These are phyloP conservation scores for Elephas maximus DNA, from an alignment of 2,113 vertebrate species.

Conservation along the genomic window DNA sequence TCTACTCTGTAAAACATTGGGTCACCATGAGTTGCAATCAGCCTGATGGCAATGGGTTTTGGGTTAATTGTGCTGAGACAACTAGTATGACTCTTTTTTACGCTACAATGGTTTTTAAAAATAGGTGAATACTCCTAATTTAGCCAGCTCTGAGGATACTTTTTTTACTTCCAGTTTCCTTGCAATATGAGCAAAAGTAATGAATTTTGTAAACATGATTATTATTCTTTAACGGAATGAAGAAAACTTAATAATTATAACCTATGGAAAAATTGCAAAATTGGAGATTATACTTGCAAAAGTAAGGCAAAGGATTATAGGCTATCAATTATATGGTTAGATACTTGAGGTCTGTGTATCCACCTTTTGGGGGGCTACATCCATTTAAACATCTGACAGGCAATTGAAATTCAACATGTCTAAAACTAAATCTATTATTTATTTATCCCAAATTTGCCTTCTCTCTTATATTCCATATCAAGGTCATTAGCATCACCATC, in stretches of 20 bases:
- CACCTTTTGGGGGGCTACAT: neutral
- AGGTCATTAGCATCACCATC: neutral
- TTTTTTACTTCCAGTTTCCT: constrained; percentile 21
- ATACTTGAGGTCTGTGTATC: neutral
- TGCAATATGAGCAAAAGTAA: neutral
- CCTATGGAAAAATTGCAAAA: neutral
- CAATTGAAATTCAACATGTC: neutral
- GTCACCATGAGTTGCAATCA: too few relatives aligned
- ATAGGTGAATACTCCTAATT: neutral
- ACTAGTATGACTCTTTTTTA: neutral
- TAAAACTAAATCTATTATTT: neutral
- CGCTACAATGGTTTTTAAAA: neutral
- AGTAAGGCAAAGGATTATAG: neutral
- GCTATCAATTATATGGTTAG: neutral
- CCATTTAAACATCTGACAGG: neutral
- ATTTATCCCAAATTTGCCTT: neutral
- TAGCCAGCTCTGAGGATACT: rapidly evolving
- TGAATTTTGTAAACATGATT: neutral
- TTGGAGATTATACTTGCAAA: neutral
- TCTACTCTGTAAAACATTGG: too few relatives aligned
- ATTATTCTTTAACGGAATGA: constrained; percentile 51
- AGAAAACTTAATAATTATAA: neutral
- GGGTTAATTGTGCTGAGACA: neutral
- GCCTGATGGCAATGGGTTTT: too few relatives aligned
- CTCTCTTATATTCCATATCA: neutral